Base-by-base conservation (phyloP, 2,888 invertebrate genomes). In the Nezara viridula region DNA sequence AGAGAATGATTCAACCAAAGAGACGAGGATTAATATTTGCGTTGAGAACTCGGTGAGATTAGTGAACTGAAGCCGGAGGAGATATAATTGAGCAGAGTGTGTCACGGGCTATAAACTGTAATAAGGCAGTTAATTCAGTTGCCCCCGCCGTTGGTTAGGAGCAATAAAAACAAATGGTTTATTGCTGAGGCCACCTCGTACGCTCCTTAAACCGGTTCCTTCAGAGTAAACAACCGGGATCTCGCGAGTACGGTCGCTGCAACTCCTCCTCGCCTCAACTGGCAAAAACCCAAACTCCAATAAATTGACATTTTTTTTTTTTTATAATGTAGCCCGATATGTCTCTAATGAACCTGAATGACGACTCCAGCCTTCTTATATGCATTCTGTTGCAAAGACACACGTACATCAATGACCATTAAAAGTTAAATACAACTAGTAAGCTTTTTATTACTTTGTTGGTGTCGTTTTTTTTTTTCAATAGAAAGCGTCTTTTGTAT, bases 91-190 rank as follows among this genome's bases (percentile, higher is more conserved):
- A 81, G 81, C 19, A 81, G 81, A 81, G 81, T 81, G 81, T 81
- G 81, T 81, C 81, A 81, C 81, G 81, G 81, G 81, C 81, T 81
- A 81, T 81, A 81, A 81, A 81, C 44, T 81, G 81, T 81, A 81
- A 81, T 81, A 81, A 81, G 81, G 81, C 81, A 81, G 81, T 81
- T 81, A 81, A 81, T 81, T 81, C 81, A 81, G 44, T 81, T 81
- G 81, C 81, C 32, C 81, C 81, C 81, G 81, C 81, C 81, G 81
- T 81, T 81, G 81, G 81, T 47, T 81, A 37, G 81, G 81, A n/a
- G 81, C 81, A 81, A 81, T 81, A 81, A 81, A 81, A 81, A 81
- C 81, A 81, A 81, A 81, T 81, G 81, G 81, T 81, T 81, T 81
- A 81, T 81, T 81, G 81, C 81, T 81, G 44, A 81, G 81, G 81